Evolutionary conservation across 2,113 vertebrate genomes (phyloP), one percentile per base, ranked within the genome.

Genomic region (Silurus glanis): DNA sequence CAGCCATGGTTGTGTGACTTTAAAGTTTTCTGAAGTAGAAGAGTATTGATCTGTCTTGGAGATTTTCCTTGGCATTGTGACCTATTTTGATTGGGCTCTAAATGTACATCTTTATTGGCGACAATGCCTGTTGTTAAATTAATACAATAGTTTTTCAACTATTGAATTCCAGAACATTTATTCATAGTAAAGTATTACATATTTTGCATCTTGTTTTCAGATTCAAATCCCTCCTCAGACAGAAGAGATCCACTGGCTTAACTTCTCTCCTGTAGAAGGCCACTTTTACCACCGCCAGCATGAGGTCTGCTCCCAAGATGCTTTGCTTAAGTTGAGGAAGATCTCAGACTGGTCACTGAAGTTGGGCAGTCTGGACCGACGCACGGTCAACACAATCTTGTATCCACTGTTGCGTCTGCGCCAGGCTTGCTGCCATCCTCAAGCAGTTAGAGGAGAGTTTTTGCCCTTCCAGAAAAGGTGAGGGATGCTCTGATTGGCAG

Each of bases 261-360:
- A 95, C 86, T 99, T 99, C 92, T 99, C 98, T 80, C 98, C 98
- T 0, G 98, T 99, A 17, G 98, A 99, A 92, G 97, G 97, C 75
- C 98, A 99, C 92, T 99, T 99, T 92, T 99, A 99, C 92, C 97
- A 98, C 90, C 96, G 98, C 1, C 98, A 99, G 92, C 98, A 98
- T 1, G 98, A 99, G 86, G 97, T 98, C 91, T 99, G 98, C 93
- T 99, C 97, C 88, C 98, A 98, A 93, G 98, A 99, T 71, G 97
- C 97, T 0, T 91, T 99, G 91, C 94, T 96, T 82, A 98, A 99
- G 91, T 95, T 99, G 90, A 94, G 97, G 89, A 99, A 98, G 93
- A 97, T 99, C 93, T 97, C 97, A 0, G 98, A 99, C 93, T 99
- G 98, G 98, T 96, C 95, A 62, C 94, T 99, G 71, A 98, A 97